Conservation (phyloP, 2,113 vertebrate species). For the Anser cygnoides region DNA sequence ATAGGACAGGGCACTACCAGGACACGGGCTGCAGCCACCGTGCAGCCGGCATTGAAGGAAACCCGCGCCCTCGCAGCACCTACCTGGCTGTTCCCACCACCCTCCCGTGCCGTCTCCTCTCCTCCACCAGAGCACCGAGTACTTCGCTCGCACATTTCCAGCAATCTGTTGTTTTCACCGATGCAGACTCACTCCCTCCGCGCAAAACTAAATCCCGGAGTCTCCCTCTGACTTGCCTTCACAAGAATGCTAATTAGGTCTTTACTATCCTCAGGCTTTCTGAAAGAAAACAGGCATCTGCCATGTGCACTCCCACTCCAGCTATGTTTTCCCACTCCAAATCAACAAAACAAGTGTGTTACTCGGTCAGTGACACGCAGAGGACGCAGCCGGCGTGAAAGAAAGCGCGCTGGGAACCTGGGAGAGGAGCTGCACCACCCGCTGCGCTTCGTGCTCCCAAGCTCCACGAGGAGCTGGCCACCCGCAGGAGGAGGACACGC, state of each 20-base stretch:
- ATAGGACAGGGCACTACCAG: neutral
- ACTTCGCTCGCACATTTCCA: conserved; percentile 8
- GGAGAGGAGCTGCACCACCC: neutral
- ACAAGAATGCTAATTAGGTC: conserved; percentile 56
- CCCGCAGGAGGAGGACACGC: neutral
- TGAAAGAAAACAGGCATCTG: conserved; percentile 54
- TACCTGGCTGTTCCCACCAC: neutral
- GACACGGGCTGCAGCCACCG: neutral
- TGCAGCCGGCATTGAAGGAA: fast-evolving
- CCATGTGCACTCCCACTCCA: conserved; percentile 40
- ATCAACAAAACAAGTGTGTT: conserved; percentile 54
- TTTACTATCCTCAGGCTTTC: conserved; percentile 60
- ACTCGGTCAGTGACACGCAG: conserved; percentile 38
- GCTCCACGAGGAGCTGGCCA: fast-evolving
- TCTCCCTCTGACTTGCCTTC: conserved; percentile 35
- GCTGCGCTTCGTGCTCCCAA: neutral
- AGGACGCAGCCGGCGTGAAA: neutral
- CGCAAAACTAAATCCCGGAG: conserved; percentile 18
- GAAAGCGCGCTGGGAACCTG: neutral
- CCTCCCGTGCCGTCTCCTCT: neutral
- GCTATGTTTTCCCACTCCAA: conserved; percentile 20
- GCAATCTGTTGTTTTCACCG: conserved; percentile 40
- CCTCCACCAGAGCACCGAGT: conserved; percentile 10
- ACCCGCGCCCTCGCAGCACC: fast-evolving
- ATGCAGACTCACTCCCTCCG: conserved; percentile 3